Evolutionary conservation across 2,113 vertebrate species (phyloP).

Genomic region (Seriola quinqueradiata): DNA sequence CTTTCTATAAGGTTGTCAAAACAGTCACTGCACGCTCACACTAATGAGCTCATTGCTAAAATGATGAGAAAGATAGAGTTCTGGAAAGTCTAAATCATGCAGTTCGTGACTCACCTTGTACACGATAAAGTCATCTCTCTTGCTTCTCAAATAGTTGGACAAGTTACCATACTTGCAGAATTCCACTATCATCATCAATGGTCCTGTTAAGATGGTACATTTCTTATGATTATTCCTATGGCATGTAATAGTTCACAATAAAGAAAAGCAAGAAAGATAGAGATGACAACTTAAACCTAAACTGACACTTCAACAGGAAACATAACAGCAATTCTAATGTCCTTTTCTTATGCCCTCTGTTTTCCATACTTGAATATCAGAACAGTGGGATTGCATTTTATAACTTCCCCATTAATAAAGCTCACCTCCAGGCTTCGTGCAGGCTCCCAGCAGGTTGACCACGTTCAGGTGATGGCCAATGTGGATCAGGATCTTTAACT

Average conservation of each 20-base stretch:
- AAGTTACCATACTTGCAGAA: constrained; percentile 96
- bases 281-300: not conserved
- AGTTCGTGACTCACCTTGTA: constrained; percentile 87
- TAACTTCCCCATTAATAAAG: not conserved
- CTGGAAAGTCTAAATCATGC: not conserved
- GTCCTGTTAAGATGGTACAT: constrained; percentile 80
- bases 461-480: constrained; percentile 96
- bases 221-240: not conserved
- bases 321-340: not conserved
- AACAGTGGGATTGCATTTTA: not conserved
- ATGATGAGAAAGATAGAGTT: not conserved
- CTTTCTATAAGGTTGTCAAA: not conserved
- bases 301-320: not conserved
- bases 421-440: constrained; percentile 95
- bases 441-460: constrained; percentile 94
- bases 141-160: constrained; percentile 92
- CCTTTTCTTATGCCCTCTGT: not conserved
- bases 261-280: not conserved
- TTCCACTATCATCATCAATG: constrained; percentile 95
- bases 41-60: not conserved
- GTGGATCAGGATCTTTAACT: constrained; percentile 96
- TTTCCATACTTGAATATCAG: not conserved
- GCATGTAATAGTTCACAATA: not conserved
- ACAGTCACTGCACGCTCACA: constrained; percentile 8
- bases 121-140: constrained; percentile 91